phyloP scores from a whole-genome alignment of 2,113 vertebrate genomes.

The Xenopus borealis region DNA sequence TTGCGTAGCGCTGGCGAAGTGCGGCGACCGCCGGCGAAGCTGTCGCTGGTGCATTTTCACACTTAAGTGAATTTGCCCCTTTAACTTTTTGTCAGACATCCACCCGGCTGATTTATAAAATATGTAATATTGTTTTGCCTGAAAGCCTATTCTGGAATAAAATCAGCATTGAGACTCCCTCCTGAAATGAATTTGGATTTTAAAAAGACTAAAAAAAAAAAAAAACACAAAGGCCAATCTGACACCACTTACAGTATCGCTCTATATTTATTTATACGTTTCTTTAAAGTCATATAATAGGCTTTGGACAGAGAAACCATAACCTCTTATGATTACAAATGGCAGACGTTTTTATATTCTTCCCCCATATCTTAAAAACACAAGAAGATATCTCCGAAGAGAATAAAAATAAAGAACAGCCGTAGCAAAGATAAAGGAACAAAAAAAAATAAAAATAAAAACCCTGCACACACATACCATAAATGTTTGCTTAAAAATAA shows the following conservation, averaged over 20 bases:
- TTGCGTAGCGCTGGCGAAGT: too few relatives aligned
- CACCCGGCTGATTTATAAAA: too few relatives aligned
- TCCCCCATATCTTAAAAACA: constrained; percentile 13
- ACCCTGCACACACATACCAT: neutral
- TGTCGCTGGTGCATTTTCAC: too few relatives aligned
- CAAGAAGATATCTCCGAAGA: constrained; percentile 12
- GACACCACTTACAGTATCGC: constrained; percentile 18
- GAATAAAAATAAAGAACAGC: constrained; percentile 37
- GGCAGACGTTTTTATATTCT: constrained; percentile 17
- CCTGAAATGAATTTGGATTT: too few relatives aligned
- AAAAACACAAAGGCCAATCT: neutral
- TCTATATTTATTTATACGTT: constrained; percentile 8
- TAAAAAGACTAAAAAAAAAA: too few relatives aligned
- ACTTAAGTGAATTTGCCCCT: too few relatives aligned
- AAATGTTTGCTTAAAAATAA: constrained; percentile 35
- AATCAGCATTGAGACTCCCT: too few relatives aligned
- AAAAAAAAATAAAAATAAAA: too few relatives aligned
- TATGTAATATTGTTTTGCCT: too few relatives aligned
- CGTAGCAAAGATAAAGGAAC: neutral
- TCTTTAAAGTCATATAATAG: constrained; percentile 26
- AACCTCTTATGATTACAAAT: constrained; percentile 16
- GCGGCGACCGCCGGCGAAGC: too few relatives aligned
- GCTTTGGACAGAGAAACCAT: constrained; percentile 10
- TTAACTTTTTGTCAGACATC: too few relatives aligned
- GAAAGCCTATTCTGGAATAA: too few relatives aligned